Conservation (phyloP, 2,113 vertebrate species). For the Apistogramma diplotaenia region DNA sequence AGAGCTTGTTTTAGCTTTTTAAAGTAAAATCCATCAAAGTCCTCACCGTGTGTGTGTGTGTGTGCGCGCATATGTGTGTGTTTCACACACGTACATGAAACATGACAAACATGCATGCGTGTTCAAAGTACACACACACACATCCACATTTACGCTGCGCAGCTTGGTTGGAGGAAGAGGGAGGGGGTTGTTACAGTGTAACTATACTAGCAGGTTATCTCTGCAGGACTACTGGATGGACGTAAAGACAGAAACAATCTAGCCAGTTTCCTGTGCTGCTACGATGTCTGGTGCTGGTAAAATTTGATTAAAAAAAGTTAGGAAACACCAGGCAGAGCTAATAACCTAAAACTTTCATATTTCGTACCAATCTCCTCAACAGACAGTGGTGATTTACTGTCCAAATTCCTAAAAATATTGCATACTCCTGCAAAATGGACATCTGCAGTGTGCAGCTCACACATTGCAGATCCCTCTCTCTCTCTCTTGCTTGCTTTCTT, state of each 20-base stretch:
- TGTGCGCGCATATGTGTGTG: too few relatives aligned
- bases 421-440: slow-evolving; percentile 1
- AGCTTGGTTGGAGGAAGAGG: not conserved
- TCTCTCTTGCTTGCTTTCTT: not conserved
- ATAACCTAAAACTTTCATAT: not conserved
- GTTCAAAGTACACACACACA: not conserved
- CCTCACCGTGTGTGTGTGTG: too few relatives aligned
- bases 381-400: slow-evolving; percentile 21
- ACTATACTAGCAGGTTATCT: slow-evolving; percentile 31
- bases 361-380: not conserved
- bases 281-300: not conserved
- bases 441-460: not conserved
- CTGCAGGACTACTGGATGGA: slow-evolving; percentile 16
- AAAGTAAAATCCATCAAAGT: slow-evolving; percentile 14
- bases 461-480: slow-evolving; percentile 9
- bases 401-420: slow-evolving; percentile 9
- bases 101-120: not conserved
- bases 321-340: not conserved
- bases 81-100: not conserved
- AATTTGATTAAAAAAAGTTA: not conserved
- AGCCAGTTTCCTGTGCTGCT: slow-evolving; percentile 37
- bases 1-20: not conserved
- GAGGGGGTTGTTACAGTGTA: not conserved
- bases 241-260: slow-evolving; percentile 7
- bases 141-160: not conserved